These are phyloP conservation scores for Pseudococcus longispinus DNA, from an alignment of 2,888 invertebrate genomes.

Conservation along the genomic window DNA sequence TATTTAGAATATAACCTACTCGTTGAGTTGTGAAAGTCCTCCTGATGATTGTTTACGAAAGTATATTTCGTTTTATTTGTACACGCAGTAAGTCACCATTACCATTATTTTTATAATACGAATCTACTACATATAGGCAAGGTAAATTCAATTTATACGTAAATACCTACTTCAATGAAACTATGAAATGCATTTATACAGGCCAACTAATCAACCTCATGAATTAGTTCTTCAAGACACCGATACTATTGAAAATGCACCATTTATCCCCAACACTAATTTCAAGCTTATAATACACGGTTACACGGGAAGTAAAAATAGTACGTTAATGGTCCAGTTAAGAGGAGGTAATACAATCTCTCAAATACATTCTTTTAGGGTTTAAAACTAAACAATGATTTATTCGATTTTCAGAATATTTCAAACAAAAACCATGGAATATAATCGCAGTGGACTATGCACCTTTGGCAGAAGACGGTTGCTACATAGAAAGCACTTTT, in stretches of 20 bases:
- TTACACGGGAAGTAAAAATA: constrained; percentile 70
- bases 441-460: constrained; percentile 71
- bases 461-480: constrained; percentile 68
- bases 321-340: constrained; percentile 69
- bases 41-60: neutral
- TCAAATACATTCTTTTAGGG: no score
- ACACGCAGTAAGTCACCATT: neutral
- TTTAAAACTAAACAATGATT: no score
- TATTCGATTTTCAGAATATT: constrained; percentile 64
- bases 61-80: neutral
- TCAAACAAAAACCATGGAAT: constrained; percentile 67
- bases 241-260: neutral
- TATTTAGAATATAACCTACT: neutral
- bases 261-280: neutral
- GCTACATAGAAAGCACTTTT: constrained; percentile 67
- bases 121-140: neutral
- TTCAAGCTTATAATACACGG: constrained; percentile 72
- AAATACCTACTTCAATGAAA: neutral
- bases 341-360: constrained; percentile 66
- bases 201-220: neutral
- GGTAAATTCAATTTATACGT: no score
- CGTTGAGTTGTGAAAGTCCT: neutral
- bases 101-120: neutral
- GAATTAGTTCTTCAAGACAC: neutral
- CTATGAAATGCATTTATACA: neutral